Evolutionary conservation across 2,888 invertebrate species (phyloP).

Genomic region (Lathronympha strigana): DNA sequence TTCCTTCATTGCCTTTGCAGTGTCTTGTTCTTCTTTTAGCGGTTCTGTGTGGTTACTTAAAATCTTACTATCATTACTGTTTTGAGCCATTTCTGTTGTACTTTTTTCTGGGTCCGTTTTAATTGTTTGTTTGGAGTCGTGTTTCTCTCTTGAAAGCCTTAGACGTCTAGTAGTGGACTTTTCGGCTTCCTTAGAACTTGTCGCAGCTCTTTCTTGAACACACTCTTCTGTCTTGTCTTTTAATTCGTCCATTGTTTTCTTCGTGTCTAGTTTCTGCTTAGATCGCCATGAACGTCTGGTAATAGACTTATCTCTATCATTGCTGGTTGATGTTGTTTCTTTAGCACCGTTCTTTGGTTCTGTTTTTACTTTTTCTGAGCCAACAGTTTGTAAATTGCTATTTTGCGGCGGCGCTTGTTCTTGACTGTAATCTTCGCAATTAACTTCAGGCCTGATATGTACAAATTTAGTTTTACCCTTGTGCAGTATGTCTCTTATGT

Average conservation of each 20-base stretch:
- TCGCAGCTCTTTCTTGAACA: not conserved
- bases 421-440: not conserved
- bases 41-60: constrained; percentile 53
- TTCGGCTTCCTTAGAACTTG: not conserved
- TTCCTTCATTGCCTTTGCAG: constrained; percentile 52
- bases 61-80: constrained; percentile 57
- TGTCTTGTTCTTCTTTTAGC: constrained; percentile 44
- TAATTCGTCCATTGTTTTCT: not conserved
- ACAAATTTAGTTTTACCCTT: constrained; percentile 67
- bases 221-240: not conserved
- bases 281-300: not conserved
- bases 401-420: not conserved
- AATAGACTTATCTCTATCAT: not conserved
- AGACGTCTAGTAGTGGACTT: not conserved
- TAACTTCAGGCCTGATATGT: not conserved
- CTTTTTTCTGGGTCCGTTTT: constrained; percentile 33
- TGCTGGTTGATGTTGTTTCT: not conserved
- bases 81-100: constrained; percentile 51
- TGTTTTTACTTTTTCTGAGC: not conserved
- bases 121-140: constrained; percentile 4
- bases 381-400: not conserved
- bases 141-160: not conserved
- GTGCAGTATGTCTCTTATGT: constrained; percentile 45
- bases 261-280: not conserved
- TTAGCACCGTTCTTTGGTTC: not conserved